These are phyloP conservation scores for Halichoerus grypus DNA, from an alignment of 2,113 vertebrate genomes.

Conservation along the genomic window DNA sequence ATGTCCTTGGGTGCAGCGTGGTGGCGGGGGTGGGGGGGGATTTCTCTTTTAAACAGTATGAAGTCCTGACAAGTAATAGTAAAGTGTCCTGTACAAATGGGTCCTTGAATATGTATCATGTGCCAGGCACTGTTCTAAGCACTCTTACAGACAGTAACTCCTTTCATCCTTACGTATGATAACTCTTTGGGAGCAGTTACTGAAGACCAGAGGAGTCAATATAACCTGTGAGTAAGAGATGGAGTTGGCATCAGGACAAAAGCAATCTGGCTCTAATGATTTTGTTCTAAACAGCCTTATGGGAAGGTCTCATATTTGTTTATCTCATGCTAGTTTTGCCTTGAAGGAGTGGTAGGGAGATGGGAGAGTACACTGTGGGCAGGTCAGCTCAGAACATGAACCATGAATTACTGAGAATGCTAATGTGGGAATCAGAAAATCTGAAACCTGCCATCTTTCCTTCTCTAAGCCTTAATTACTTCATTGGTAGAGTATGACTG, in stretches of 20 bases:
- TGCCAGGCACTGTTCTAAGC: not conserved
- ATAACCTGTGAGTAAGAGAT: not conserved
- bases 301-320: not conserved
- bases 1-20: not conserved
- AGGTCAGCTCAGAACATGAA: not conserved
- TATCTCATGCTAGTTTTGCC: not conserved
- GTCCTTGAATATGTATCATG: not conserved
- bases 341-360: not conserved
- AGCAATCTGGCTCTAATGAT: not conserved
- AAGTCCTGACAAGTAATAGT: not conserved
- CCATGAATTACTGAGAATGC: not conserved
- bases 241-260: not conserved
- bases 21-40: too few relatives aligned
- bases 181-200: not conserved
- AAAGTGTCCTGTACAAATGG: not conserved
- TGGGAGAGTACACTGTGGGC: rapidly evolving
- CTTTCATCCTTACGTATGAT: not conserved
- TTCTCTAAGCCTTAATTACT: not conserved
- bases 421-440: not conserved
- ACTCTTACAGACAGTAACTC: not conserved
- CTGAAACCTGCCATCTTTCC: not conserved
- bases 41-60: not conserved
- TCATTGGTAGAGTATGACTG: not conserved
- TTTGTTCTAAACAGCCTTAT: not conserved
- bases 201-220: not conserved